Evolutionary conservation across 2,888 invertebrate genomes (phyloP), one percentile per base, ranked within the genome.

Genomic region (Drosophila mettleri): DNA sequence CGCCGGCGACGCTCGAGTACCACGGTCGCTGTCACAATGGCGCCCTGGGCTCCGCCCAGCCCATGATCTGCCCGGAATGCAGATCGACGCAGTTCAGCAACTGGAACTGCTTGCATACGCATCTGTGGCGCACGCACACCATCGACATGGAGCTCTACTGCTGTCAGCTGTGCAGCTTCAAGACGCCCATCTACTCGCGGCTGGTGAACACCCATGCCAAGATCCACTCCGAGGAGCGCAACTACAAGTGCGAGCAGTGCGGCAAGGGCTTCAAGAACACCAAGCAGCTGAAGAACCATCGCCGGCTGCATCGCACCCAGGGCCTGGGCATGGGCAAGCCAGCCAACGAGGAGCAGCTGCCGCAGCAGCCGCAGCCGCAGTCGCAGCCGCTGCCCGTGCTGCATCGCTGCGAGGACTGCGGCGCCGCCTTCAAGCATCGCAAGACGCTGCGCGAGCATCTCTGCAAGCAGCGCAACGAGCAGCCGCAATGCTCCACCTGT

Each of bases 111-210:
- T 89, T 97, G n/a, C 95, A 96, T 67, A 94, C 95, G 3, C 97
- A 97, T 89, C 92, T 97, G 48, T 97, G 97, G 97, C 94, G 95
- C 52, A 88, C 92, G 0, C 97, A 97, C 90, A 93, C 94, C 48
- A 93, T 97, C 10, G 97, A 97, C 87, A 94, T 97, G 93, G 97
- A 97, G 86, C 91, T 97, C 45, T 95, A 95, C 52, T 94, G 95
- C 2, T 97, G 97, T 91, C 94, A 95, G 78, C 93, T 95, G 69
- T 97, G 97, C 88, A 94, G 94, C 31, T 96, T 95, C 86, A 96
- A 96, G 91, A 95, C 95, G 0, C 94, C 93, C 69, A 95, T 95
- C 82, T 93, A 94, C 69, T 95, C 95, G 62, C 94, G 95, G 75
- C 92, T 97, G 52, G 93, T 94, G 58, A 96, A 95, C 82, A 94